Evolutionary conservation across 2,797 vertebrate species (phyloP), one percentile per base, ranked within the genome.

Genomic region (Melanogrammus aeglefinus): DNA sequence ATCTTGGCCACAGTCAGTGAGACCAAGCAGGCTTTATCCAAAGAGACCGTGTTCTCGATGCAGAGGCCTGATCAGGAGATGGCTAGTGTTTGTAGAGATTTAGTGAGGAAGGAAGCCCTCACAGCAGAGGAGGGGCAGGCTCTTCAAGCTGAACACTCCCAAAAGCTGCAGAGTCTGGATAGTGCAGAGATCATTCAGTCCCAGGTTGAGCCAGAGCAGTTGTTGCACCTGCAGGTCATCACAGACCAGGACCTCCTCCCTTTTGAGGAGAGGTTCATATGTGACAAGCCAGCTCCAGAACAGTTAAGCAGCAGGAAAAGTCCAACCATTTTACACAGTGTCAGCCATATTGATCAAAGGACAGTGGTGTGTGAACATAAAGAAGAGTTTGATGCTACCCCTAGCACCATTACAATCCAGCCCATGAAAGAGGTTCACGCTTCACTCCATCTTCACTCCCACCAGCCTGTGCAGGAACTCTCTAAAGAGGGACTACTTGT

Each of bases 401-500:
- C 86, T 39, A 89, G 77, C 31, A 75, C 82, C 0, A 44, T 92
- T 72, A 87, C 44, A 1, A 57, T 93, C 74, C 89, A 92, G 71
- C 86, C 93, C 21, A 57, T 82, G 74, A 88, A 86, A 86, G 95
- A 94, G 77, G 82, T 90, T 1, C 80, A 72, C 13, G 39, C 90
- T 21, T 74, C 83, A 29, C 83, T 95, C 84, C 94, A 95, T 77
- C 91, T 95, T 13, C 96, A 96, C 76, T 88, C 79, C 0, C 86
- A 86, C 70, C 90, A 95, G 12, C 74, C 76, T 31, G 90, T 93
- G 71, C 84, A 92, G 2, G 73, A 88, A 0, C 86, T 97, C 31
- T 81, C 91, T 24, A 96, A 95, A 91, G 96, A 97, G 83, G 93
- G 92, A 0, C 10, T 91, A 18, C 85, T 95, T n/a, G 16, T 78